Evolutionary conservation across 2,113 vertebrate species (phyloP), one percentile per base, ranked within the genome.

Genomic region (Tetraodon nigroviridis): DNA sequence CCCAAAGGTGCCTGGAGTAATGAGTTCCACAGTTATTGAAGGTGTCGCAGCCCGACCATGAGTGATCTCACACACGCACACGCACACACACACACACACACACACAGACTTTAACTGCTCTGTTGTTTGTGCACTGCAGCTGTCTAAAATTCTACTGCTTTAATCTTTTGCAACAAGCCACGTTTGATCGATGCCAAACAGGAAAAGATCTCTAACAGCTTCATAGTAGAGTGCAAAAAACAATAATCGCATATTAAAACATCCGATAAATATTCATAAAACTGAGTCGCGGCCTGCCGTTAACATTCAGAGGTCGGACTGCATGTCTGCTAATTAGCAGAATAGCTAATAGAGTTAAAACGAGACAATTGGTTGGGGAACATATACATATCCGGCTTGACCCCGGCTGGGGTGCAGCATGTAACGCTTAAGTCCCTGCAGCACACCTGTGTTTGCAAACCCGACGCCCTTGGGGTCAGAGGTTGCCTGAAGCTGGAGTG

Each of bases 1-100:
- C 88, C 87, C 86, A 69, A 67, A 86, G 87, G 86, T 83, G 55
- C 78, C 75, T 20, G 61, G 51, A 58, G 61, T 87, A 88, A 90
- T 89, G 85, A 87, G 73, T 68, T 83, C 64, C 69, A 59, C 66
- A n/a, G 79, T 81, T 85, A 82, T 81, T 67, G 75, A 78, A 80
- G 71, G 82, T 75, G 81, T 74, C 80, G 63, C n/a, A 61, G 47
- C 46, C 69, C 52, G 12, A 11, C 46, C 27, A 18, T 56, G 50
- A 51, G 67, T 53, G 62, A 69, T 57, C 40, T 64, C 52, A 18
- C 49, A 66, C 19, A 46, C 45, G 65, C 72, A 53, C 64, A 73
- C 49, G 19, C 41, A 44, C n/a, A 52, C 5, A 44, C 49, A 51
- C 49, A 50, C 49, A 51, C 49, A 19, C 58, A 72, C 64, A 58